Conservation (phyloP, 2,113 vertebrate species). For the Phycodurus eques region DNA sequence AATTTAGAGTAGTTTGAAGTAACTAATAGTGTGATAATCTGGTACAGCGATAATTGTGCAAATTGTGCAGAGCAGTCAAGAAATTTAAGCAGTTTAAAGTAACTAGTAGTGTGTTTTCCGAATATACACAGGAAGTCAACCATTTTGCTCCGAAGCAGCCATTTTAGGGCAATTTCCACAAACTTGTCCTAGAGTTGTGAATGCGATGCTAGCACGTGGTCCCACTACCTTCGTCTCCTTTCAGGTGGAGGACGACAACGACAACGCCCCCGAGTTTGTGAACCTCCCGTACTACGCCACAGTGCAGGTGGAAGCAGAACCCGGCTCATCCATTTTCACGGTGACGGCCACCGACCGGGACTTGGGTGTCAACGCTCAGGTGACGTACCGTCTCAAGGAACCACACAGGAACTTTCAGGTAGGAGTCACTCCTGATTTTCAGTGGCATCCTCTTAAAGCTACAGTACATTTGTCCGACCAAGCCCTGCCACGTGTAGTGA, state of each 20-base stretch:
- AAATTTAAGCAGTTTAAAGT: too few species aligned
- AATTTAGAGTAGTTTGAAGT: too few species aligned
- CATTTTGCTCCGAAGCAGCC: background rate
- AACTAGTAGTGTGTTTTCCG: too few species aligned
- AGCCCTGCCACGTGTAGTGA: too few species aligned
- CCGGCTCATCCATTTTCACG: conserved; percentile 84
- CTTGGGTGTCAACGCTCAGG: conserved; percentile 82
- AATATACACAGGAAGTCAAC: background rate
- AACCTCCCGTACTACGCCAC: conserved; percentile 93
- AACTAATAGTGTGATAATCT: too few species aligned
- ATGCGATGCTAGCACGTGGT: too few species aligned
- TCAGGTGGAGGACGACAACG: conserved; percentile 89
- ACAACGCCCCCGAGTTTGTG: conserved; percentile 88
- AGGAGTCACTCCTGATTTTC: background rate
- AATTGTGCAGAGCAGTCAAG: too few species aligned
- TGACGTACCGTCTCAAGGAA: conserved; percentile 84
- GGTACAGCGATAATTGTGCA: too few species aligned
- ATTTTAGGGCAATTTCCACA: background rate
- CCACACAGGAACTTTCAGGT: conserved; percentile 88
- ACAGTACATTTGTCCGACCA: background rate
- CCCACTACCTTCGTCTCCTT: background rate
- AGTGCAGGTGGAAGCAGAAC: conserved; percentile 89
- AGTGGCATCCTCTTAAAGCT: background rate
- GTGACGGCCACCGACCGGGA: conserved; percentile 88
- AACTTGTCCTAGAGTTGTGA: background rate